Conservation (phyloP, 2,888 invertebrate genomes). For the Macaria notata region DNA sequence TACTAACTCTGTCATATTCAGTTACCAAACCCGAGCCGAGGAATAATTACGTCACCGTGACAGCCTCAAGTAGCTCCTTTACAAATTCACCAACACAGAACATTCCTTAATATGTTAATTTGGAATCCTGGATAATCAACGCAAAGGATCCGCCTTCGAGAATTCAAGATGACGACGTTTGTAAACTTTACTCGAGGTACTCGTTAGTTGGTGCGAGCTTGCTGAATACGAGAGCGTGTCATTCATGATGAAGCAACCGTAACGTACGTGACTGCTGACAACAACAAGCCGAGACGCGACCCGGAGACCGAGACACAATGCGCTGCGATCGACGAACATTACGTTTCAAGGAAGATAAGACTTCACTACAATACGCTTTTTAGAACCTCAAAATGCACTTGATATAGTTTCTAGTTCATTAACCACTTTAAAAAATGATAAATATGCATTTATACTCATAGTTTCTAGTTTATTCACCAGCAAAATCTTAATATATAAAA, state of each 20-base stretch:
- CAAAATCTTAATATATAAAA: no score
- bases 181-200: slow-evolving; percentile 77
- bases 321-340: slow-evolving; percentile 38
- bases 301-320: slow-evolving; percentile 38
- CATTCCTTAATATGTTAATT: slow-evolving; percentile 73
- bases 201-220: slow-evolving; percentile 70
- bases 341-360: neutral
- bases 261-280: slow-evolving; percentile 68
- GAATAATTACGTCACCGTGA: slow-evolving; percentile 18
- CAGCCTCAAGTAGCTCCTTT: slow-evolving; percentile 17
- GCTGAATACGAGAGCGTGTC: slow-evolving; percentile 77
- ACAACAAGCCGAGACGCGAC: slow-evolving; percentile 51
- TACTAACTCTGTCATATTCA: slow-evolving; percentile 14
- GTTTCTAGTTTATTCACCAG: no score
- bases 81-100: slow-evolving; percentile 31
- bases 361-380: neutral
- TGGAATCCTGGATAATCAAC: slow-evolving; percentile 75
- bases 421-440: no score
- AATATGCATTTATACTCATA: no score
- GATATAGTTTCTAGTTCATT: no score
- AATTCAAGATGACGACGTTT: slow-evolving; percentile 74
- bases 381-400: no score
- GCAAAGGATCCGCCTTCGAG: slow-evolving; percentile 66
- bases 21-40: slow-evolving; percentile 9
- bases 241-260: slow-evolving; percentile 75